A percentile compares a stretch with the other conserved stretches of the same genome.
Conservation (phyloP, 2,113 vertebrate genomes). For the Stigmatopora nigra region DNA sequence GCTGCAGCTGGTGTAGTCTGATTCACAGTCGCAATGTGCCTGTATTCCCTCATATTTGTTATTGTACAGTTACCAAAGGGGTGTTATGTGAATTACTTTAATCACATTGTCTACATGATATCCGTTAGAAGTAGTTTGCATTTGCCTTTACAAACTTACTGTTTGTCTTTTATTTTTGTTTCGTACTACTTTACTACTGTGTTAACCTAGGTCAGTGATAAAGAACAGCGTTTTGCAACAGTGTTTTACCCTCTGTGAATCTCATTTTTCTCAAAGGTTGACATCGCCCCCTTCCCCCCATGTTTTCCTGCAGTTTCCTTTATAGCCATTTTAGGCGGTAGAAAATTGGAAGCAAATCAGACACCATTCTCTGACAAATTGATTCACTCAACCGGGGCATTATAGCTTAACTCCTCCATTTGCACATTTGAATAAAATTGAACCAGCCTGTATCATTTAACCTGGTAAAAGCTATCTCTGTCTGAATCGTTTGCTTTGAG, state of each 20-base stretch:
- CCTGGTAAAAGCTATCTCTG: conserved; percentile 32
- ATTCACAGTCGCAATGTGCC: no score
- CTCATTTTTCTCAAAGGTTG: conserved; percentile 2
- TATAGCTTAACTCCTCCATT: conserved; percentile 19
- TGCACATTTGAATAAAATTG: conserved; percentile 24
- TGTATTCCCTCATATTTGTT: no score
- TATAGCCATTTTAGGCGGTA: neutral
- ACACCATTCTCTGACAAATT: conserved; percentile 21
- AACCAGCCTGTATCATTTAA: conserved; percentile 24
- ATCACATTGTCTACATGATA: no score
- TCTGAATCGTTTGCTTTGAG: conserved; percentile 22
- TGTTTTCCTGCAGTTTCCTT: conserved; percentile 11
- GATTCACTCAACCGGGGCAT: conserved; percentile 12
- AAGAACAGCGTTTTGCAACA: conserved; percentile 7
- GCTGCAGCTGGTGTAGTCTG: no score
- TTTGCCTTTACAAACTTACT: no score
- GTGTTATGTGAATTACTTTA: no score
- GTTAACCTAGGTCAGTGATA: neutral
- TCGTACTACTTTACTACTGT: neutral
- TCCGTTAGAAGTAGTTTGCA: no score
- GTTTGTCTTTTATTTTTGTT: no score
- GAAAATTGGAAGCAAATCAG: conserved; percentile 3
- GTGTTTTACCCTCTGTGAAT: neutral
- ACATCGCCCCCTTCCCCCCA: neutral
- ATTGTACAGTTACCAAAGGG: no score